Evolutionary conservation across 2,797 vertebrate genomes (phyloP).

Genomic region (Hybognathus amarus): DNA sequence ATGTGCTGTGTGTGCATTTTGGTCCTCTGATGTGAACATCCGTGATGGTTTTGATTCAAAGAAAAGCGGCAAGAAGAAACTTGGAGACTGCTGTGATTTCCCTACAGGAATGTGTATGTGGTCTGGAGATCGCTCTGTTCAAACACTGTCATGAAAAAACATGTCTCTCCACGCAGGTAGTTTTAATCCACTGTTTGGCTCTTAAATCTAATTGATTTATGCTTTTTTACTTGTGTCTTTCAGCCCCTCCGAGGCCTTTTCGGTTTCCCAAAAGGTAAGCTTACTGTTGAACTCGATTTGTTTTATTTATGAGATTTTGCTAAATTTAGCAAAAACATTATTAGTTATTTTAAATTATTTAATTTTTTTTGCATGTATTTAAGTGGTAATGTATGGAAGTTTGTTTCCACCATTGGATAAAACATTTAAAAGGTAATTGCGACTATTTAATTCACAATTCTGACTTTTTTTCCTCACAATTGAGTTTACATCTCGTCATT

Average conservation of each 20-base stretch:
- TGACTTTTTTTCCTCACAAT: too few species aligned
- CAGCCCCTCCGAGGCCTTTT: constrained; percentile 89
- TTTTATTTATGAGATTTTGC: constrained; percentile 39
- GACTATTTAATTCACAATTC: not conserved
- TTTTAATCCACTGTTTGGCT: constrained; percentile 64
- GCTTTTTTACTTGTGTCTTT: constrained; percentile 63
- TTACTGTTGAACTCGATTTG: constrained; percentile 7
- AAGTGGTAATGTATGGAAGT: not conserved
- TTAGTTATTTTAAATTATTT: not conserved
- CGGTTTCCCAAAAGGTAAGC: constrained; percentile 95
- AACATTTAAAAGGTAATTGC: not conserved
- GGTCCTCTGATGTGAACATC: not conserved
- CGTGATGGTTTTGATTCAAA: not conserved
- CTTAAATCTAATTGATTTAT: constrained; percentile 69
- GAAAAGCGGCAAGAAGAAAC: not conserved
- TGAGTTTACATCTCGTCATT: too few species aligned
- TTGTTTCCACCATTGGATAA: not conserved
- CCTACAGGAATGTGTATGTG: constrained; percentile 9
- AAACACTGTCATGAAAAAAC: constrained; percentile 50
- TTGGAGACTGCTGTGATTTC: constrained; percentile 20
- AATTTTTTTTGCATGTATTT: not conserved
- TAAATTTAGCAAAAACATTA: not conserved
- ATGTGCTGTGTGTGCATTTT: not conserved
- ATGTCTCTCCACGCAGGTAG: constrained; percentile 42
- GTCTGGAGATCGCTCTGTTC: not conserved